phyloP scores from a whole-genome alignment of 2,113 vertebrate species.

The Protomyctophum bolini region DNA sequence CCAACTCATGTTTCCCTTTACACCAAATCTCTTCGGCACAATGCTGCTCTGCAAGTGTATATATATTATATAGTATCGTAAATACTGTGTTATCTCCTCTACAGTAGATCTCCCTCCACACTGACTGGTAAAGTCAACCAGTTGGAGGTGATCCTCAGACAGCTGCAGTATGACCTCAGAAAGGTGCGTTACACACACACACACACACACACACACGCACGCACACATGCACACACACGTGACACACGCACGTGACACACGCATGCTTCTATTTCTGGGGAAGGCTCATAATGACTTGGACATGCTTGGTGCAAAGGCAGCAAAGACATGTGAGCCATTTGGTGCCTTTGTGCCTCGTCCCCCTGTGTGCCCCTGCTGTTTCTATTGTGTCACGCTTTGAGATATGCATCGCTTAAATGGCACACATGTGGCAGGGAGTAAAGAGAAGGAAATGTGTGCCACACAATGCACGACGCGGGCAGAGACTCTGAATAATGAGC shows the following conservation, averaged over 20 bases:
- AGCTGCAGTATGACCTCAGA: conserved; percentile 92
- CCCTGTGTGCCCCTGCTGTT: neutral
- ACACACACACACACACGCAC: neutral
- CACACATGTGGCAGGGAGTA: neutral
- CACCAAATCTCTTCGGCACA: too few relatives aligned
- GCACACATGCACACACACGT: too few relatives aligned
- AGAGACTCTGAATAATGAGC: conserved; percentile 47
- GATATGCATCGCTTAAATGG: conserved; percentile 1
- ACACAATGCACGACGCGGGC: conserved; percentile 26
- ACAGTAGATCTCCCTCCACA: conserved; percentile 82
- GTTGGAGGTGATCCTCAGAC: conserved; percentile 92
- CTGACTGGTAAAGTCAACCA: conserved; percentile 98
- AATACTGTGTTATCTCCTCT: neutral
- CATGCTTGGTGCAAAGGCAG: neutral
- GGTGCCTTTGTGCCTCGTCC: neutral
- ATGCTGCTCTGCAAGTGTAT: too few relatives aligned
- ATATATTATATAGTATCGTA: too few relatives aligned
- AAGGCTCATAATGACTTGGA: neutral
- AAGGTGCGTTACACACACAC: conserved; percentile 77
- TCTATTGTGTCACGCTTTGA: neutral
- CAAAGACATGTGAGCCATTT: too few relatives aligned
- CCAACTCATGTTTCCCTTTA: too few relatives aligned
- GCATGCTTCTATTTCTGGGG: neutral
- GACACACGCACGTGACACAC: neutral
- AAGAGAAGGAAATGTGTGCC: conserved; percentile 27